A percentile compares a stretch with the other conserved stretches of the same genome.
These are phyloP conservation scores for Scaptomyza parva DNA, from an alignment of 2,888 invertebrate genomes.

Conservation along the genomic window DNA sequence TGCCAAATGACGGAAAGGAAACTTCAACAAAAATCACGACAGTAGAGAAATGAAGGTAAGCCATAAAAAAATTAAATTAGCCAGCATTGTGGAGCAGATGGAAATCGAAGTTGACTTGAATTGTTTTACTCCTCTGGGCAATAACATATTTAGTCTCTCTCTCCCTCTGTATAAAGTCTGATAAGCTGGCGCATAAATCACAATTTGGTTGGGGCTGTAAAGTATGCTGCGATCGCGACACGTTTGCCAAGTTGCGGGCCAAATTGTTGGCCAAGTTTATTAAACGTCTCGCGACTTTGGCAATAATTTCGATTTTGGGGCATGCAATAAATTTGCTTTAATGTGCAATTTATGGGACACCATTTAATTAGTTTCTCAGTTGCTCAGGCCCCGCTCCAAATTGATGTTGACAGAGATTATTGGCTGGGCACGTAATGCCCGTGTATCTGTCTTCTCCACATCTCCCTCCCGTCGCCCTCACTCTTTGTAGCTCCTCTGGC, in stretches of 20 bases:
- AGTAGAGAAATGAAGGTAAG: slow-evolving; percentile 13
- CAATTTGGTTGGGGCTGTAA: slow-evolving; percentile 53
- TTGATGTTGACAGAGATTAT: slow-evolving; percentile 83
- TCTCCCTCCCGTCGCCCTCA: neutral
- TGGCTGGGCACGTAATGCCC: slow-evolving; percentile 74
- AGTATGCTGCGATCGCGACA: slow-evolving; percentile 71
- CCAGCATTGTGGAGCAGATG: slow-evolving; percentile 8
- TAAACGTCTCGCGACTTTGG: slow-evolving; percentile 77
- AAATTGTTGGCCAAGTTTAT: slow-evolving; percentile 67
- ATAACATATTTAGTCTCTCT: slow-evolving; percentile 1
- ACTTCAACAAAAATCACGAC: slow-evolving; percentile 29
- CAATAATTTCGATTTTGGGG: slow-evolving; percentile 78
- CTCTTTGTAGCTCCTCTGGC: neutral
- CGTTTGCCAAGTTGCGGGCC: slow-evolving; percentile 53
- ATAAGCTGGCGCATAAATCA: slow-evolving; percentile 67
- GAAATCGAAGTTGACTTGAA: slow-evolving; percentile 25
- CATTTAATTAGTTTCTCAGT: slow-evolving; percentile 83
- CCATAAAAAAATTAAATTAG: slow-evolving; percentile 24
- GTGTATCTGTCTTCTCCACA: slow-evolving; percentile 31
- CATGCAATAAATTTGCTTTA: slow-evolving; percentile 82
- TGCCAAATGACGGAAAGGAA: slow-evolving; percentile 27
- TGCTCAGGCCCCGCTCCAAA: slow-evolving; percentile 66
- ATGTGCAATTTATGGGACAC: slow-evolving; percentile 83
- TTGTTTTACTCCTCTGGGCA: neutral
- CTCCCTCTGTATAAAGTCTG: slow-evolving; percentile 22